phyloP scores from a whole-genome alignment of 2,797 vertebrate genomes.

The Notamacropus eugenii region DNA sequence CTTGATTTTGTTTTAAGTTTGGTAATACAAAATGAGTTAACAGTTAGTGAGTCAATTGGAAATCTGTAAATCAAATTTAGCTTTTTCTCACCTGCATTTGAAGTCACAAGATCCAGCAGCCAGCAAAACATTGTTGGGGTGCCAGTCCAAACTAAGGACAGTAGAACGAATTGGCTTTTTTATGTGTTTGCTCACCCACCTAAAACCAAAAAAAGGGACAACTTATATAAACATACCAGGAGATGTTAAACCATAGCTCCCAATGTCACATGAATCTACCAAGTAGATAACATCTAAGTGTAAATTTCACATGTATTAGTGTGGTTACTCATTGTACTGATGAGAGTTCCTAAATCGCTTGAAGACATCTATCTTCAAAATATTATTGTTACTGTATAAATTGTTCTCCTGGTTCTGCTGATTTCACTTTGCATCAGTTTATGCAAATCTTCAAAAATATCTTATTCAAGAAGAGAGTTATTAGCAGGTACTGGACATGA shows the following conservation, averaged over 20 bases:
- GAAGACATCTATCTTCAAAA: not conserved
- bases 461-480: not conserved
- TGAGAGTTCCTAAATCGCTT: not conserved
- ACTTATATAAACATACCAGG: not conserved
- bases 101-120: constrained; percentile 99
- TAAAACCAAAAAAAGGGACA: constrained; percentile 73
- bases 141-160: constrained; percentile 98
- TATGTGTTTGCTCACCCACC: constrained; percentile 99
- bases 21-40: not conserved
- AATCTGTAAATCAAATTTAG: not conserved
- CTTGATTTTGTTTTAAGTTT: not conserved
- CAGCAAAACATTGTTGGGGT: constrained; percentile 97
- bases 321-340: not conserved
- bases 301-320: not conserved
- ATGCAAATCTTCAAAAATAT: not conserved
- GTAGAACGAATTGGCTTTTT: constrained; percentile 99
- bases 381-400: not conserved
- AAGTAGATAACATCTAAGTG: not conserved
- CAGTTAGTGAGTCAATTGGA: not conserved
- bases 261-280: not conserved
- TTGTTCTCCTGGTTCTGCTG: not conserved
- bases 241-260: not conserved
- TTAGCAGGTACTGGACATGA: not conserved
- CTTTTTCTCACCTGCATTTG: constrained; percentile 94
- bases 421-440: not conserved